Base-by-base conservation (phyloP, 1,140 invertebrate genomes). In the Sminthurinus signatus region DNA sequence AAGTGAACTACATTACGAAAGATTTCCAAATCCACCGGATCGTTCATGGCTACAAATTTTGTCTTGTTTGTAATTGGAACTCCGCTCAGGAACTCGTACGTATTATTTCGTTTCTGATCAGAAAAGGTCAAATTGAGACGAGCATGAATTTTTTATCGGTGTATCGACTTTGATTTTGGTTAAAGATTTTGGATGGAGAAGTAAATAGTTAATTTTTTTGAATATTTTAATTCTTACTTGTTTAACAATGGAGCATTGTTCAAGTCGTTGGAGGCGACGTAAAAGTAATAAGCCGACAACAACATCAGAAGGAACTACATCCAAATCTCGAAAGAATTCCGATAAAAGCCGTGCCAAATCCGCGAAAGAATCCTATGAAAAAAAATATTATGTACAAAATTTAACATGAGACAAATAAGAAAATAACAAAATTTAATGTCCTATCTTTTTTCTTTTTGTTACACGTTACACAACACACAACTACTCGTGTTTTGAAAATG, bases 261-360 rank as follows among this genome's bases (percentile, higher is more conserved):
- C 86, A 51, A 88, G 79, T 70, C 89, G 89, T 76, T 94, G 91
- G 67, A 88, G 87, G 72, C 88, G 87, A 39, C 90, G 77, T 17
- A 93, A 79, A 17, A 94, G 76, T 0, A 93, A 86, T 23, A 94
- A 76, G 5, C 91, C 91, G 14, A 89, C 91, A 2, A 93, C 82
- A 2, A 94, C 89, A 77, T 94, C 91, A 29, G 89, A 91, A 1
- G 90, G 90, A 2, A 93, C 91, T n/a, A 94, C 89, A 77, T 94
- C 91, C 59, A 94, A 74, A 76, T 94, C 90, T 10, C 89, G 82
- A 73, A 93, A 93, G 75, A 93, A 93, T 73, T 93, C 91, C 58
- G 89, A 91, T 50, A 95, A 77, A 44, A 95, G 75, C 52, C 87
- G 80, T 0, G 91, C 91, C 59, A 94, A 91, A 74, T 94, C 91